A percentile compares a stretch with the other conserved stretches of the same genome.
These are phyloP conservation scores for Drosophila rufa DNA, from an alignment of 1,140 invertebrate species.

Conservation along the genomic window DNA sequence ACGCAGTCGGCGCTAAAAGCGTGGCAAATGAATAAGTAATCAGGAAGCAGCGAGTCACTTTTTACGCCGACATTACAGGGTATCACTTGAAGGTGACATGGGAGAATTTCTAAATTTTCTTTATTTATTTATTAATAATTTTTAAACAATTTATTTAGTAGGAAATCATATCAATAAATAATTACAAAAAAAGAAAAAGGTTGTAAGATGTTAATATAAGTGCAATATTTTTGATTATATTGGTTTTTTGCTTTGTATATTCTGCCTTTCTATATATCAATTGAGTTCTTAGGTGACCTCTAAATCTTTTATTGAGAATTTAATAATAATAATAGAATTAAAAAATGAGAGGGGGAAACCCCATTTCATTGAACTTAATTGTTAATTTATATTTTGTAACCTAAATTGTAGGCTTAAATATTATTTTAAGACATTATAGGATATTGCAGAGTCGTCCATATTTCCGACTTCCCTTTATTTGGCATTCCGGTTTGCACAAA, in stretches of 20 bases:
- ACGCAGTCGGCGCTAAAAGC: constrained; percentile 71
- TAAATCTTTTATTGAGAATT: too few species aligned
- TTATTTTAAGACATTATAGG: neutral
- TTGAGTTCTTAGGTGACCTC: too few species aligned
- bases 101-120: accelerated
- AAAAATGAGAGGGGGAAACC: too few species aligned
- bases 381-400: neutral
- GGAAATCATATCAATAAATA: neutral
- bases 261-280: too few species aligned
- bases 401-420: neutral
- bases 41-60: constrained; percentile 58
- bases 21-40: constrained; percentile 79
- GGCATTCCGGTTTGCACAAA: constrained; percentile 13
- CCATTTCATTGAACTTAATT: neutral
- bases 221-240: too few species aligned
- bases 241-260: too few species aligned
- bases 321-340: too few species aligned
- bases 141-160: neutral
- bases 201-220: too few species aligned
- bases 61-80: constrained; percentile 31
- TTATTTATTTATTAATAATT: neutral
- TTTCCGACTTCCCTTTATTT: neutral
- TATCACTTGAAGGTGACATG: neutral
- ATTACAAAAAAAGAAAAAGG: too few species aligned
- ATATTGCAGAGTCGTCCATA: neutral